Evolutionary conservation across 2,888 invertebrate genomes (phyloP).

Genomic region (Eledona agricola): DNA sequence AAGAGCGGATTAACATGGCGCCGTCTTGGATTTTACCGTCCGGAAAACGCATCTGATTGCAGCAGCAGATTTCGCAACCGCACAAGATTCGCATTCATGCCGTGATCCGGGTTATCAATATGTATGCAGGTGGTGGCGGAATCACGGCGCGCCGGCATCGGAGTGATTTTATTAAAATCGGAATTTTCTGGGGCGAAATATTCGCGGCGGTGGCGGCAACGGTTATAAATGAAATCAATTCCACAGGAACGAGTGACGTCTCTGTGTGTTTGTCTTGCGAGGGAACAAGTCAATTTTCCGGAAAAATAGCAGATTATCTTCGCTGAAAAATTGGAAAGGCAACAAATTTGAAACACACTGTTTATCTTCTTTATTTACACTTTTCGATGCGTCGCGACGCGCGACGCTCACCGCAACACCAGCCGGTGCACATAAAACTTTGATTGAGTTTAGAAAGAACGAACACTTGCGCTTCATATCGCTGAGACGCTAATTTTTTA

Average conservation of each 20-base stretch:
- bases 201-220: no score
- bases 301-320: constrained; percentile 56
- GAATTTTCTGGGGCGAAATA: no score
- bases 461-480: no score
- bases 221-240: constrained; percentile 59
- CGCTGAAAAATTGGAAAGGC: constrained; percentile 55
- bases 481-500: no score
- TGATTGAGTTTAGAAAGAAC: constrained; percentile 39
- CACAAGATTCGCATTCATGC: constrained; percentile 43
- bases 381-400: constrained; percentile 26
- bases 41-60: neutral
- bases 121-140: constrained; percentile 48
- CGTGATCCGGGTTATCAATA: constrained; percentile 51
- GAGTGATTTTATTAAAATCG: constrained; percentile 46
- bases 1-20: constrained; percentile 1
- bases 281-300: constrained; percentile 56
- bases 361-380: constrained; percentile 55
- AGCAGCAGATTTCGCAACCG: neutral
- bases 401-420: constrained; percentile 17
- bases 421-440: constrained; percentile 31
- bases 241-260: constrained; percentile 46
- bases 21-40: no score
- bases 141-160: constrained; percentile 45
- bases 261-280: constrained; percentile 51
- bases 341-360: constrained; percentile 56